Percentiles rank a stretch among this genome's conserved stretches.
Conservation (phyloP, 2,888 invertebrate genomes). For the Eupsilia transversa region DNA sequence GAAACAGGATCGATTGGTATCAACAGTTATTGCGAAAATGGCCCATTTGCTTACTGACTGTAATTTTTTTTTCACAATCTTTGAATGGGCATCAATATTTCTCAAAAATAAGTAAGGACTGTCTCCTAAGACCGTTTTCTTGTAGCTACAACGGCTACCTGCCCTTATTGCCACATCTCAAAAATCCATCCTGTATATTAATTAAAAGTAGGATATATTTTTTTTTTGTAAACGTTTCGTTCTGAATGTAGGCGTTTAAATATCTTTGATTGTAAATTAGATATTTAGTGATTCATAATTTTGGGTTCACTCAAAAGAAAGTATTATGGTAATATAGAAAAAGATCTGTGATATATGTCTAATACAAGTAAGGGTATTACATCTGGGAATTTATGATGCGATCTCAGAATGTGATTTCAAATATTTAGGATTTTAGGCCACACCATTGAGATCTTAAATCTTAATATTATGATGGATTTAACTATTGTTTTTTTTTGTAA, state of each 20-base stretch:
- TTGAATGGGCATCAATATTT: background rate
- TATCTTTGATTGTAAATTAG: conserved; percentile 73
- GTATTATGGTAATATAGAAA: conserved; percentile 88
- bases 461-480: conserved; percentile 39
- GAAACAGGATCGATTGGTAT: background rate
- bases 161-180: background rate
- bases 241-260: conserved; percentile 81
- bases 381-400: conserved; percentile 84
- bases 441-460: conserved; percentile 66
- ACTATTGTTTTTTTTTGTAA: conserved; percentile 15
- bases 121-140: too few species aligned
- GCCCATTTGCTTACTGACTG: background rate
- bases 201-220: conserved; percentile 63
- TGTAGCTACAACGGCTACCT: background rate
- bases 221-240: conserved; percentile 63
- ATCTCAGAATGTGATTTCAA: conserved; percentile 86
- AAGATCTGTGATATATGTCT: conserved; percentile 88
- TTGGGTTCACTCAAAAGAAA: conserved; percentile 80
- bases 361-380: conserved; percentile 84
- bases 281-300: conserved; percentile 72
- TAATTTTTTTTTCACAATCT: background rate
- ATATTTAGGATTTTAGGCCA: conserved; percentile 70
- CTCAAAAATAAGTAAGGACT: too few species aligned
- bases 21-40: background rate
- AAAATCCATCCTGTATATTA: conserved; percentile 35